Conservation (phyloP, 2,888 invertebrate species). For the Atrina japonica region DNA sequence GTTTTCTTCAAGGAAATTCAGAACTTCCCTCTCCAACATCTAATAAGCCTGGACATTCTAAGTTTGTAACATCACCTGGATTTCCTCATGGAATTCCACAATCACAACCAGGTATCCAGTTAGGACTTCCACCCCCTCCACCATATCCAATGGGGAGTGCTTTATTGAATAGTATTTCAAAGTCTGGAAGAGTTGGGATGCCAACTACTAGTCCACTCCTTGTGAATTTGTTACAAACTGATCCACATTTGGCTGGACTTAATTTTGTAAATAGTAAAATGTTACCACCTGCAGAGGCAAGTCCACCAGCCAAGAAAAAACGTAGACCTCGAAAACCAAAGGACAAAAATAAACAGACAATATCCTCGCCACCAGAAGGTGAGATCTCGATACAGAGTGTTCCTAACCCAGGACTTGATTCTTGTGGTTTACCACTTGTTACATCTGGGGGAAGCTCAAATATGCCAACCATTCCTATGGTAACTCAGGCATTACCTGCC, state of each 20-base stretch:
- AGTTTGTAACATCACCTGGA: neutral
- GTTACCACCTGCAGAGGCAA: slow-evolving; percentile 56
- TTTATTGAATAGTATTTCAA: slow-evolving; percentile 68
- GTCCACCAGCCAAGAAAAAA: slow-evolving; percentile 65
- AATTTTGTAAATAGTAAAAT: slow-evolving; percentile 61
- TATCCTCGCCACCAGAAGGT: slow-evolving; percentile 41
- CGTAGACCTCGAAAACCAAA: slow-evolving; percentile 65
- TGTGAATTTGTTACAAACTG: slow-evolving; percentile 95
- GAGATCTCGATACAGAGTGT: slow-evolving; percentile 55
- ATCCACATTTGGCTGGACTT: slow-evolving; percentile 79
- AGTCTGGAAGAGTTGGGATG: slow-evolving; percentile 61
- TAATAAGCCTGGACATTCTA: slow-evolving; percentile 1
- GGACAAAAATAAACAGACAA: slow-evolving; percentile 53
- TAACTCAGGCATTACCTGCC: slow-evolving; percentile 45
- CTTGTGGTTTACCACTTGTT: slow-evolving; percentile 36
- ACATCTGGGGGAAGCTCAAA: slow-evolving; percentile 37
- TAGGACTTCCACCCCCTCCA: slow-evolving; percentile 68
- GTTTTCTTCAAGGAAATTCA: slow-evolving; percentile 42
- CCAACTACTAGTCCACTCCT: slow-evolving; percentile 89
- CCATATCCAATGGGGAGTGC: slow-evolving; percentile 66
- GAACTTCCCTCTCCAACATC: slow-evolving; percentile 2
- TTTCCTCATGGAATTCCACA: neutral
- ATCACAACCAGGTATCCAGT: neutral
- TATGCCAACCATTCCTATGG: slow-evolving; percentile 38
- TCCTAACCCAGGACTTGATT: slow-evolving; percentile 50